Conservation (phyloP, 1,140 invertebrate species). For the Maniola jurtina region DNA sequence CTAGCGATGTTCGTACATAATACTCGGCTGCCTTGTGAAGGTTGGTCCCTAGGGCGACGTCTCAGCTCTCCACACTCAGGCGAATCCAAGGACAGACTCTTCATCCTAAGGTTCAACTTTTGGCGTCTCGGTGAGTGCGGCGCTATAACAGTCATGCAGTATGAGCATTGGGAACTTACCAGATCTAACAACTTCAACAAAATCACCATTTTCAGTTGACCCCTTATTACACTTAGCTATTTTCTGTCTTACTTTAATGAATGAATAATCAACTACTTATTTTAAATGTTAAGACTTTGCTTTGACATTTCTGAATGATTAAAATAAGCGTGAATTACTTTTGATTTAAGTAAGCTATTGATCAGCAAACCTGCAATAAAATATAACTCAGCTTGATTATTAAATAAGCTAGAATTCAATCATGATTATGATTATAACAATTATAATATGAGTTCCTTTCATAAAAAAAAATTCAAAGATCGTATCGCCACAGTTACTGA, state of each 20-base stretch:
- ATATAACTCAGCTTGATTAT: not conserved
- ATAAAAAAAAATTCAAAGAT: not conserved
- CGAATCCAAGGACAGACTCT: conserved; percentile 97
- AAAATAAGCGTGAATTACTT: conserved; percentile 12
- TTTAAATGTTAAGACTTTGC: not conserved
- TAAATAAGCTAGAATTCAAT: not conserved
- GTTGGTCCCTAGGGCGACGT: conserved; percentile 80
- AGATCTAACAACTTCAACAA: conserved; percentile 5
- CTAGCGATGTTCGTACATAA: conserved; percentile 66
- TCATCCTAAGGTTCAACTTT: conserved; percentile 98
- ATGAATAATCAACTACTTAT: not conserved
- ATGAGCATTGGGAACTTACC: conserved; percentile 54
- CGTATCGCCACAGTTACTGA: not conserved
- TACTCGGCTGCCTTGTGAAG: conserved; percentile 70
- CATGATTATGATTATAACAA: not conserved
- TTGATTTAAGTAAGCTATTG: not conserved
- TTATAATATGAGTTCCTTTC: no score
- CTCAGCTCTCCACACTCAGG: conserved; percentile 94
- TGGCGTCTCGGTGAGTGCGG: conserved; percentile 96
- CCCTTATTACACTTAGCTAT: not conserved
- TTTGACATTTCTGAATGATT: conserved; percentile 2
- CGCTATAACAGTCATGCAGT: conserved; percentile 83
- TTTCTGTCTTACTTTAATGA: conserved; percentile 15
- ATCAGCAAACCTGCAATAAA: conserved; percentile 10
- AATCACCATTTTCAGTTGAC: conserved; percentile 11